Evolutionary conservation across 2,888 invertebrate species (phyloP), one percentile per base, ranked within the genome.

Genomic region (Phyto melanocephala): DNA sequence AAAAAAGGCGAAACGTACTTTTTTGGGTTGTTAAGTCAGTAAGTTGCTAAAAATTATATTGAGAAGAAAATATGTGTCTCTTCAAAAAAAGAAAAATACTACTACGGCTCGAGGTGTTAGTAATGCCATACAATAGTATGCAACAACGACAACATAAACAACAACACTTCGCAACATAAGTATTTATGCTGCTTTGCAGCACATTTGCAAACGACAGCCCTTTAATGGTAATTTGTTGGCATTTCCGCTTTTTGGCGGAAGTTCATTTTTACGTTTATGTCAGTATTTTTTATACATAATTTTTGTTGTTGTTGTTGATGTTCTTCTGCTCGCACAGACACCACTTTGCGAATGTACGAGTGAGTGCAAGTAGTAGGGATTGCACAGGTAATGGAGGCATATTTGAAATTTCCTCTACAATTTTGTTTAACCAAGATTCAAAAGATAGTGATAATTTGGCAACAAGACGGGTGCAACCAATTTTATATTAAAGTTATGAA

Each of bases 191-290:
- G 63, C 63, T 70, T 20, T 60, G 70, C 58, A 82, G 72, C 70
- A 82, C 70, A 82, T 82, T 82, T 82, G 79, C 82, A 71, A 76
- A 67, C 65, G 82, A 76, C 82, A 82, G 79, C 79, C 79, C 82
- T 82, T 82, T 82, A 79, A 82, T 60, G 71, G 82, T 79, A 82
- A 82, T 79, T 82, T 79, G 82, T 82, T 82, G 82, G 75, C 71
- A 79, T 79, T 82, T 82, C 75, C 82, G 75, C 45, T 76, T 79
- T 79, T 82, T 76, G 82, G 79, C 82, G 82, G 82, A 82, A 82
- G 79, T 82, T 82, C 37, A 71, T 75, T 82, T 67, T 74, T 22
- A 42, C 42, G 33, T 72, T 65, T 60, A 60, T 17, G n/a, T 71
- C 47, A n/a, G 45, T 52, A 8, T 15, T 11, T 15, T 58, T 58